These are phyloP conservation scores for Orchesellides sinensis DNA, from an alignment of 2,888 invertebrate genomes.

Conservation along the genomic window DNA sequence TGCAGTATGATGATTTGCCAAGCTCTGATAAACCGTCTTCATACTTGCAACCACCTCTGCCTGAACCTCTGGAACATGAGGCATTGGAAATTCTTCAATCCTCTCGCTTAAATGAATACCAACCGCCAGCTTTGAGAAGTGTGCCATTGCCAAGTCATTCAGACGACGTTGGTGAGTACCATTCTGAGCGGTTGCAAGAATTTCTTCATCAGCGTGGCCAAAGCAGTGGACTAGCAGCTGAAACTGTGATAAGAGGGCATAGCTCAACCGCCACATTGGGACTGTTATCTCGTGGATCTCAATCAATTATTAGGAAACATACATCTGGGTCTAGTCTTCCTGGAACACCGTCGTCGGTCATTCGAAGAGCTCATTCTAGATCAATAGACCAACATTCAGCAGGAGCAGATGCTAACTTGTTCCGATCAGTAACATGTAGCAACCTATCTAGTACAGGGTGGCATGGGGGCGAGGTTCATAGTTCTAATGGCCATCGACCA, in stretches of 20 bases:
- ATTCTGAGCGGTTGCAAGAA: slow-evolving; percentile 37
- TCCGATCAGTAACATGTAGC: slow-evolving; percentile 28
- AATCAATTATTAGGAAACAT: slow-evolving; percentile 56
- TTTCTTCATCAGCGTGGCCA: slow-evolving; percentile 19
- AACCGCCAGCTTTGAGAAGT: not conserved
- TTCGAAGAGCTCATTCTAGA: slow-evolving; percentile 45
- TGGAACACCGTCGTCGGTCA: slow-evolving; percentile 39
- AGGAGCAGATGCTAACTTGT: slow-evolving; percentile 25
- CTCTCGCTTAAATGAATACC: slow-evolving; percentile 32
- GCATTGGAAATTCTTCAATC: slow-evolving; percentile 19
- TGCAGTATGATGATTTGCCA: too few relatives aligned
- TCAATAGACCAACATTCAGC: not conserved
- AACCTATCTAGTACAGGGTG: slow-evolving; percentile 33
- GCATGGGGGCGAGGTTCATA: slow-evolving; percentile 39
- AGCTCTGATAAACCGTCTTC: slow-evolving; percentile 8
- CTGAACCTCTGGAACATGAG: slow-evolving; percentile 32
- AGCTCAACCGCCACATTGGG: not conserved
- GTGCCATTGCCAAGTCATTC: not conserved
- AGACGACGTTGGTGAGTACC: slow-evolving; percentile 21
- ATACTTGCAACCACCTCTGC: slow-evolving; percentile 4
- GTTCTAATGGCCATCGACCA: slow-evolving; percentile 12
- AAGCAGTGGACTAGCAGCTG: slow-evolving; percentile 1
- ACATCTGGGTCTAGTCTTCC: slow-evolving; percentile 52
- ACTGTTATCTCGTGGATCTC: slow-evolving; percentile 39
- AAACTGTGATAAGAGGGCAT: slow-evolving; percentile 16